Evolutionary conservation across 2,113 vertebrate species (phyloP).

Genomic region (Leptocoma aspasia): DNA sequence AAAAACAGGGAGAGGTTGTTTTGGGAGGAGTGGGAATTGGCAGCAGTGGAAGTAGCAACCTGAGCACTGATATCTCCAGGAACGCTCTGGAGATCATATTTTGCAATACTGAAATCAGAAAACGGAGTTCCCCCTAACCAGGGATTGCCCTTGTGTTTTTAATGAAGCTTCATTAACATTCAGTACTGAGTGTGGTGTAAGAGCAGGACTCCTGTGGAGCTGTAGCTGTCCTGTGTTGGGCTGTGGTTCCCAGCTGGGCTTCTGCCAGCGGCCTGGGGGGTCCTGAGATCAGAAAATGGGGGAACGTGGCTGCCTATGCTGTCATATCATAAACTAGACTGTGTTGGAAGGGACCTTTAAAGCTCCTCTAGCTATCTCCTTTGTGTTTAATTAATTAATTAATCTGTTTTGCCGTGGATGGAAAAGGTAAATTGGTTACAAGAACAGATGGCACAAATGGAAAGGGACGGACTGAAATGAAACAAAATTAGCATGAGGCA

Average conservation of each 20-base stretch:
- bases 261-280: neutral
- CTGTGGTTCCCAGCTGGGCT: neutral
- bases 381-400: neutral
- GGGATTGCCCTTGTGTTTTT: neutral
- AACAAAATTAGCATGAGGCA: neutral
- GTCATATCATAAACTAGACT: neutral
- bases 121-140: neutral
- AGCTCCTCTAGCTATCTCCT: neutral
- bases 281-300: neutral
- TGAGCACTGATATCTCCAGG: neutral
- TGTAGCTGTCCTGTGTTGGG: rapidly evolving
- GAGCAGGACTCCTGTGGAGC: neutral
- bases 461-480: neutral
- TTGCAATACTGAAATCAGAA: neutral
- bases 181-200: neutral
- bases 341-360: neutral
- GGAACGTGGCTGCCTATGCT: neutral
- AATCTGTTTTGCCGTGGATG: neutral
- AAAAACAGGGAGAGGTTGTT: neutral
- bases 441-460: neutral
- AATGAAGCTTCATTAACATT: neutral
- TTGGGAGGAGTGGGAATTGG: neutral
- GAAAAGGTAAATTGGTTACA: neutral
- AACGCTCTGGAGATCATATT: neutral
- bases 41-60: neutral